Evolutionary conservation across 2,113 vertebrate species (phyloP).

Genomic region (Halcyon malimbica): DNA sequence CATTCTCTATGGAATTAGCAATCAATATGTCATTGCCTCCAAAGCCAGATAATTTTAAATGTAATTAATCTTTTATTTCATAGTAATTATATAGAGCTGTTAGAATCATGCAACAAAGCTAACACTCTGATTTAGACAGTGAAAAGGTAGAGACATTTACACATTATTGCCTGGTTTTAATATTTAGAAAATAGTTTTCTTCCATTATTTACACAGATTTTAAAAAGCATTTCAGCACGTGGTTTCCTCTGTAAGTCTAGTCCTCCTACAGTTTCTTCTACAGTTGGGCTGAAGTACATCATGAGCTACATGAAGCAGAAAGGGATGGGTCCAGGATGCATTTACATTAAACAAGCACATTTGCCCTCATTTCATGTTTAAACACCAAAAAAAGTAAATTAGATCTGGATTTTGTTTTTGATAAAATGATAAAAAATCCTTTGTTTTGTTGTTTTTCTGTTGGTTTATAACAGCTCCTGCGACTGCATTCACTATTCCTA

Average conservation of each 20-base stretch:
- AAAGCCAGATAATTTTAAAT: neutral
- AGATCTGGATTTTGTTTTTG: neutral
- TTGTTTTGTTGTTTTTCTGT: neutral
- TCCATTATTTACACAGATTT: neutral
- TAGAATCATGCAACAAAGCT: neutral
- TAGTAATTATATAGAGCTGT: neutral
- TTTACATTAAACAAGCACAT: neutral
- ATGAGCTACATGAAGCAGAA: neutral
- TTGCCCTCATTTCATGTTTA: neutral
- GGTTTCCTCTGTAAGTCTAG: neutral
- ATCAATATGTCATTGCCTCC: neutral
- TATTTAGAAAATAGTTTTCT: neutral
- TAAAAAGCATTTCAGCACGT: neutral
- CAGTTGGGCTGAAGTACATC: neutral
- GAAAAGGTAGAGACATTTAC: neutral
- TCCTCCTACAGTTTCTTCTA: neutral
- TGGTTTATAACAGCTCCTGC: neutral
- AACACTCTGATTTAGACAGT: neutral
- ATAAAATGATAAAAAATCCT: neutral
- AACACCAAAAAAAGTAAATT: neutral
- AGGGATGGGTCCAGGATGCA: neutral
- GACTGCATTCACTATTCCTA: neutral
- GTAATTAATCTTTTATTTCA: neutral
- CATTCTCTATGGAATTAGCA: neutral
- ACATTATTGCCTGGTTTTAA: fast-evolving